A percentile compares a stretch with the other conserved stretches of the same genome.
Conservation (phyloP, 2,888 invertebrate species). For the Microdon myrmicae region DNA sequence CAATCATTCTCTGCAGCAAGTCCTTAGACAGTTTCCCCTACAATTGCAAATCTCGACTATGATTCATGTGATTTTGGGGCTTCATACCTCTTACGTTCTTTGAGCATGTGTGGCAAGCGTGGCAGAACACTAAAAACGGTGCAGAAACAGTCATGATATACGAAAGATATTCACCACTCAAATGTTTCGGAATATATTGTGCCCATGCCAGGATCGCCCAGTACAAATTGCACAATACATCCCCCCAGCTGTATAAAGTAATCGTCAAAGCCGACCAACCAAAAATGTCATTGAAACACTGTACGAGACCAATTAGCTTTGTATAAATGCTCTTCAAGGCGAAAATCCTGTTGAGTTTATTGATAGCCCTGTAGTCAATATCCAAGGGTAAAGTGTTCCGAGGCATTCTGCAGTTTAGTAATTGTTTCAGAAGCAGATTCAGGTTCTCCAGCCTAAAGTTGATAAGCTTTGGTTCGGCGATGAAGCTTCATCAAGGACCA, state of each 20-base stretch:
- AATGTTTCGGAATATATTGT: not conserved
- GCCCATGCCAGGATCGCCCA: constrained; percentile 18
- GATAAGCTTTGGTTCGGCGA: too few relatives aligned
- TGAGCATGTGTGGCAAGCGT: constrained; percentile 6
- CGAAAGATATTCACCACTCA: not conserved
- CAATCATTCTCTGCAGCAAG: too few relatives aligned
- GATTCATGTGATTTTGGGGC: constrained; percentile 7
- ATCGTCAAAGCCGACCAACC: constrained; percentile 20
- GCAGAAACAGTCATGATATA: not conserved
- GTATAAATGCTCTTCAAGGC: constrained; percentile 8
- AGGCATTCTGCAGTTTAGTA: not conserved
- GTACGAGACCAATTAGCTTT: constrained; percentile 13
- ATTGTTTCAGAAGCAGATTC: constrained; percentile 14
- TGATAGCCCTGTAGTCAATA: not conserved
- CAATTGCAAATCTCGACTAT: too few relatives aligned
- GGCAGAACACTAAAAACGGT: not conserved
- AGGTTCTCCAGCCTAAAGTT: constrained; percentile 9
- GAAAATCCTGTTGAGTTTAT: constrained; percentile 1
- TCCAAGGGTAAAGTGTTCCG: too few relatives aligned
- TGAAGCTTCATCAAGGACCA: too few relatives aligned
- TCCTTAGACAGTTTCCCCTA: too few relatives aligned
- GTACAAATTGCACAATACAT: constrained; percentile 17
- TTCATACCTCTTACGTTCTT: constrained; percentile 5
- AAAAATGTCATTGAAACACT: constrained; percentile 15
- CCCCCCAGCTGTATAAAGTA: constrained; percentile 9